phyloP scores from a whole-genome alignment of 2,113 vertebrate species.

The Larimichthys crocea region DNA sequence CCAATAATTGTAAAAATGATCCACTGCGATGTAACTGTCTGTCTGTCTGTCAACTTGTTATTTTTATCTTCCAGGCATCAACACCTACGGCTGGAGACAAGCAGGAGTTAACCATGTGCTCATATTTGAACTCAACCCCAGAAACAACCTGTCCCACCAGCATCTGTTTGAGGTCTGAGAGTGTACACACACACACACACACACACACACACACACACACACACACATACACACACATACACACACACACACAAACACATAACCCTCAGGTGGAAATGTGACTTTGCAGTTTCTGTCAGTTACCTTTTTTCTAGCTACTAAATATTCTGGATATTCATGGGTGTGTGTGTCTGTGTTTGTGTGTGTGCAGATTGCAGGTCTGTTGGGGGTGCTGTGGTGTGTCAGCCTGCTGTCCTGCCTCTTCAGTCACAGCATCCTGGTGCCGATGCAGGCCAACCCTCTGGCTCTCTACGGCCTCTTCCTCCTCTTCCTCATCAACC shows the following conservation, averaged over 20 bases:
- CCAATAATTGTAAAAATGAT: neutral
- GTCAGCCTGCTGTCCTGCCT: slow-evolving; percentile 96
- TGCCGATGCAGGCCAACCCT: slow-evolving; percentile 95
- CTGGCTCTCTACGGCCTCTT: slow-evolving; percentile 97
- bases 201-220: neutral
- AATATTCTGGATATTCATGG: neutral
- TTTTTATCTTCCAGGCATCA: slow-evolving; percentile 85
- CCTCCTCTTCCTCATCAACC: slow-evolving; percentile 97
- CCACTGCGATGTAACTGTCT: neutral
- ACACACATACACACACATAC: neutral
- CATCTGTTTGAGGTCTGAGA: slow-evolving; percentile 96
- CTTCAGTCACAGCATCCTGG: slow-evolving; percentile 85
- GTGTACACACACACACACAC: neutral
- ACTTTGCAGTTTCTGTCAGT: neutral
- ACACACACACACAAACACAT: neutral
- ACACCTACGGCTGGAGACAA: slow-evolving; percentile 99
- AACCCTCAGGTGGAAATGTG: neutral
- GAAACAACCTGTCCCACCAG: slow-evolving; percentile 98
- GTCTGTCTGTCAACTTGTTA: neutral
- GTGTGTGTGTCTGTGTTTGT: slow-evolving; percentile 21
- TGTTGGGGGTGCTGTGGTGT: slow-evolving; percentile 97
- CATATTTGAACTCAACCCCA: slow-evolving; percentile 98
- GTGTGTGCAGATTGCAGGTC: slow-evolving; percentile 85
- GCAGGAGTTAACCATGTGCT: slow-evolving; percentile 99
- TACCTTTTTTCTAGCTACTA: neutral